Evolutionary conservation across 2,797 vertebrate species (phyloP).

Genomic region (Zenarchopterus dispar): DNA sequence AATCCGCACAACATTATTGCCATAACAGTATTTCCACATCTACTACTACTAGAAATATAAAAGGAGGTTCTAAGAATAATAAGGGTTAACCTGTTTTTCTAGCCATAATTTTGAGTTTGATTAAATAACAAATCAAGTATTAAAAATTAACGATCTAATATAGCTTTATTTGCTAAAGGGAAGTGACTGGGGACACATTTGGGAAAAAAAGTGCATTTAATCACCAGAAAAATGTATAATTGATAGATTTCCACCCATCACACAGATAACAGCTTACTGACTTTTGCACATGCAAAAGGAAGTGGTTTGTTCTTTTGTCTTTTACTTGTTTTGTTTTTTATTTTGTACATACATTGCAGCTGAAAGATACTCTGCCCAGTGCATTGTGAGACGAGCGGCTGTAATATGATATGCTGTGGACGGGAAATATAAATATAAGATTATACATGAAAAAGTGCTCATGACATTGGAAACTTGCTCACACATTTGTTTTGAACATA

Average conservation of each 20-base stretch:
- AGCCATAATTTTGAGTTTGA: conserved; percentile 21
- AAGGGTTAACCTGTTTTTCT: not conserved
- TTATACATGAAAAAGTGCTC: no score
- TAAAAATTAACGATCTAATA: conserved; percentile 12
- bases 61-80: not conserved
- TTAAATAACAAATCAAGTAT: conserved; percentile 13
- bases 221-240: conserved; percentile 35
- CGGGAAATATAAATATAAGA: not conserved
- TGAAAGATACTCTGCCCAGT: not conserved
- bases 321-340: no score
- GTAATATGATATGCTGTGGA: not conserved
- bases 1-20: not conserved
- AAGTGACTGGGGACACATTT: conserved; percentile 31
- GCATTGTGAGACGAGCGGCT: not conserved
- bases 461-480: no score
- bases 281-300: conserved; percentile 2
- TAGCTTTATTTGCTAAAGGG: conserved; percentile 12
- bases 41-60: not conserved
- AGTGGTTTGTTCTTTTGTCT: no score
- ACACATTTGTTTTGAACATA: not conserved
- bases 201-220: conserved; percentile 42
- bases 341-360: not conserved
- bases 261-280: not conserved
- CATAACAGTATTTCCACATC: not conserved
- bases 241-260: conserved; percentile 27